Evolutionary conservation across 1,140 invertebrate species (phyloP), one percentile per base, ranked within the genome.

Genomic region (Solen grandis): DNA sequence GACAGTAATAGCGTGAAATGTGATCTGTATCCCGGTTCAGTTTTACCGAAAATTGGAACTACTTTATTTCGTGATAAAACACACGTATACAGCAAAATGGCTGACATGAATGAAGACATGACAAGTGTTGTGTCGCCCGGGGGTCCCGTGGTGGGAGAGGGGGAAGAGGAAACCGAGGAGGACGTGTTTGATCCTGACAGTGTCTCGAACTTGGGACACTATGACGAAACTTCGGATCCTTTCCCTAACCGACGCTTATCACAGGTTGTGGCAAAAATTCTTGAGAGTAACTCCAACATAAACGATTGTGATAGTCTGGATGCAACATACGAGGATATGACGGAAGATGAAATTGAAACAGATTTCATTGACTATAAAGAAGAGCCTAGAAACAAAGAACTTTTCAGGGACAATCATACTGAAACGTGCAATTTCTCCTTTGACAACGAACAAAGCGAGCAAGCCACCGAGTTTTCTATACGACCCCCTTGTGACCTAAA

Each of bases 341-440:
- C 27, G 46, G 73, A 76, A 33, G 22, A 76, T n/a, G 25, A 50
- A 2, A 59, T 73, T 25, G 33, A 60, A 29, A 78, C 63, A 8
- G 63, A 60, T 33, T 78, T 78, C n/a, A 69, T 78, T 16, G 75
- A 78, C 38, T 78, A 78, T 38, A 68, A 69, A 19, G 46, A 78
- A 69, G 75, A 78, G 27, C 75, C 75, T 13, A 54, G 54, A 60
- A 78, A 78, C 50, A 78, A 78, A 55, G 75, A 78, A 46, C 41
- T 78, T 19, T 68, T 78, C 54, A 50, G 75, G 25, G 75, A 29
- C 19, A 19, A 41, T 54, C 10, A 14, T 78, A 5, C 16, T 31
- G 31, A 69, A 46, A 38, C 46, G 68, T 4, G 52, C 25, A 5
- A 52, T 27, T 52, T 33, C 50, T 14, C 35, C 46, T 14, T 31